A percentile compares a stretch with the other conserved stretches of the same genome.
phyloP scores from a whole-genome alignment of 2,113 vertebrate genomes.

The Elephas maximus region DNA sequence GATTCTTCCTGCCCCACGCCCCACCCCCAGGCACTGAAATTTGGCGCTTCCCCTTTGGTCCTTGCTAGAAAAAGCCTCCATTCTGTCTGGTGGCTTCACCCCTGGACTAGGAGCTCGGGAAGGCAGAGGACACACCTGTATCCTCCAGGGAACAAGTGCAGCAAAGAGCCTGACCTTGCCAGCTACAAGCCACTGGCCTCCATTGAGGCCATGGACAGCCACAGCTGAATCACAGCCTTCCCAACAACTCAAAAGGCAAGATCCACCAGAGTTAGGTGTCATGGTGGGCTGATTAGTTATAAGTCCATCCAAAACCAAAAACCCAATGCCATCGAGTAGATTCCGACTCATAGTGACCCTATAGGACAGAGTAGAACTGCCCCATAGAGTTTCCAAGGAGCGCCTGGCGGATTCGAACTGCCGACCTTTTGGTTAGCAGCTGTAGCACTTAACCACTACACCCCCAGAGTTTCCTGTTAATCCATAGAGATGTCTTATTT shows the following conservation, averaged over 20 bases:
- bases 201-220: background rate
- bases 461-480: too few relatives aligned
- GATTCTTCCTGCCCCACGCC: background rate
- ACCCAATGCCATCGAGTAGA: too few relatives aligned
- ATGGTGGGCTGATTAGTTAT: background rate
- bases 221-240: background rate
- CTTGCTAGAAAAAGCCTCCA: background rate
- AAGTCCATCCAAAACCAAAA: background rate
- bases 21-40: background rate
- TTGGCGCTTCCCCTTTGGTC: background rate
- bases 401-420: too few relatives aligned
- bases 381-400: too few relatives aligned
- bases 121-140: background rate
- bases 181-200: background rate
- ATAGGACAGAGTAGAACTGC: too few relatives aligned
- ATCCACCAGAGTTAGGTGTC: background rate
- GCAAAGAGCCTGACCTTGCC: background rate
- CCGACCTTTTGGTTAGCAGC: too few relatives aligned
- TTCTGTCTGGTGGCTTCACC: background rate
- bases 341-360: too few relatives aligned
- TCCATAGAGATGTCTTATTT: background rate
- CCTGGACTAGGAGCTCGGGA: background rate
- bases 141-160: accelerated
- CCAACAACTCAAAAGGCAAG: background rate
- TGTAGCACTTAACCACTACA: too few relatives aligned